Evolutionary conservation across 2,888 invertebrate genomes (phyloP), one percentile per base, ranked within the genome.

Genomic region (Listrodromus nycthemerus): DNA sequence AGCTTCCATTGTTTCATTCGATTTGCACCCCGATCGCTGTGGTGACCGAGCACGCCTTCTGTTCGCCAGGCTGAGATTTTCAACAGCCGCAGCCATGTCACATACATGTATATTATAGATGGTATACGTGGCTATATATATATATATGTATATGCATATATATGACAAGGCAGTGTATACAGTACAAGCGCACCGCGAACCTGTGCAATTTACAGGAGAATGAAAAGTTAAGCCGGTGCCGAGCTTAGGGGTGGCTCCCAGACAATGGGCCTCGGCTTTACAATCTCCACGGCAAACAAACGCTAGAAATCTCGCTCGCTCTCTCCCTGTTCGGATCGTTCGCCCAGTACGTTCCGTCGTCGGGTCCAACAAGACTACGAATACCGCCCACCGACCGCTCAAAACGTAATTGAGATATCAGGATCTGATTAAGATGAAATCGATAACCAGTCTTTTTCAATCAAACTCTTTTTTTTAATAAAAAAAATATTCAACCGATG

Each of bases 341-440:
- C 37, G 45, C 66, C 79, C 61, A 50, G 70, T 69, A 61, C 65
- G 58, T 52, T 4, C 41, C 55, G 55, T 58, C 30, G n/a, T 61
- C 27, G 45, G 61, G 5, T 37, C 55, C n/a, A 37, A n/a, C 61
- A 19, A 63, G 63, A 63, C 63, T 74, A 37, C 48, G 19, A 16
- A 30, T 41, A 55, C 69, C 52, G 13, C 24, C 73, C 21, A 21
- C 27, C 67, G 21, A 37, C 67, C 61, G 50, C 66, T 55, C 89
- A 91, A 90, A 92, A 91, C 91, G 90, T 93, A 93, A 93, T 93
- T 93, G 93, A 92, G 92, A 92, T 92, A 92, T 93, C 91, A 92
- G 92, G 92, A 92, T 93, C 91, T 93, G 92, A 93, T 93, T 93
- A 93, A 93, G 91, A 92, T 90, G 91, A 92, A 93, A 92, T 93